Conservation (phyloP, 2,888 invertebrate species). For the Bimastos eiseni region DNA sequence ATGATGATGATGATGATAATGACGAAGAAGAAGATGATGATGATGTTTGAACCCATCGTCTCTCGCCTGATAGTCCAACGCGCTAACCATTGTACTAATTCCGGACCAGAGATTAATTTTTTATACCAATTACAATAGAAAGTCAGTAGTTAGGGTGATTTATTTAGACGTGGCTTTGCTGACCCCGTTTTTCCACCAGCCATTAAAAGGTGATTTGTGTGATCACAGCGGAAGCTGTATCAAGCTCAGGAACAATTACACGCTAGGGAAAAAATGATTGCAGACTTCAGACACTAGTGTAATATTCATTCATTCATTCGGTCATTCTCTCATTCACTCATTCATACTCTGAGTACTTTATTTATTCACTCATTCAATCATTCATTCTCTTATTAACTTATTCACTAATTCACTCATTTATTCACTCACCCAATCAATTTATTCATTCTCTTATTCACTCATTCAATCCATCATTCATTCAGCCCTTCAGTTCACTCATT, state of each 20-base stretch:
- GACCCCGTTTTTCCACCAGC: background rate
- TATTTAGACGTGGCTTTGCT: background rate
- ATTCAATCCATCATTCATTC: too few relatives aligned
- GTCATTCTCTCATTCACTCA: too few relatives aligned
- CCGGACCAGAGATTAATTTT: background rate
- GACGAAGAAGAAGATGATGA: too few relatives aligned
- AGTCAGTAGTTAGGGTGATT: background rate
- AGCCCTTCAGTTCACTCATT: too few relatives aligned
- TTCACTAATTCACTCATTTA: too few relatives aligned
- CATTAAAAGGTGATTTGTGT: background rate
- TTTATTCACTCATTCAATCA: too few relatives aligned
- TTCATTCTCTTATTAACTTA: too few relatives aligned
- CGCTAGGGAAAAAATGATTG: background rate
- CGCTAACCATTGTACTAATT: background rate
- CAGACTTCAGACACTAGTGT: background rate
- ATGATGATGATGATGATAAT: too few relatives aligned
- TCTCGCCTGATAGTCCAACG: background rate
- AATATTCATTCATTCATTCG: background rate
- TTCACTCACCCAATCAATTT: too few relatives aligned
- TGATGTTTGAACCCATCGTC: too few relatives aligned
- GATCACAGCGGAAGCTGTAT: background rate
- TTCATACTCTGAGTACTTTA: too few relatives aligned
- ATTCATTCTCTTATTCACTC: too few relatives aligned
- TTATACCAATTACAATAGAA: background rate
- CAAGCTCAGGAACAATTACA: background rate